These are phyloP conservation scores for Drosophila ohnishii DNA, from an alignment of 1,140 invertebrate genomes.

Conservation along the genomic window DNA sequence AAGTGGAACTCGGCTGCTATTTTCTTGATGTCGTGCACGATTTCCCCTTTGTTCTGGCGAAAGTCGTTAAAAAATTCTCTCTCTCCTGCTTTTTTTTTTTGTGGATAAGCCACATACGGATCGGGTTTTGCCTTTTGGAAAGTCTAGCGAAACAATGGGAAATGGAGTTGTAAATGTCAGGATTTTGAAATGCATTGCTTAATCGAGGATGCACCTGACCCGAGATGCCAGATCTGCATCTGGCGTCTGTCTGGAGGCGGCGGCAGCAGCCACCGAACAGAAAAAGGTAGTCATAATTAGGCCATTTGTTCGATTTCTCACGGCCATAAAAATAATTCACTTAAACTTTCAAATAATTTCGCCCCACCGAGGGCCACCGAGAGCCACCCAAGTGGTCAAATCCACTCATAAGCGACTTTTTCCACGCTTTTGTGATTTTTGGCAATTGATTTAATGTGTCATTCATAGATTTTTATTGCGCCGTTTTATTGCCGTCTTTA, in stretches of 20 bases:
- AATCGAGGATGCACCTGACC: constrained; percentile 66
- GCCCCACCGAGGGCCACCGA: neutral
- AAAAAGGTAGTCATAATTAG: constrained; percentile 54
- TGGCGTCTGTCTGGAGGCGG: constrained; percentile 37
- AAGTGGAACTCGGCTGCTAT: constrained; percentile 77
- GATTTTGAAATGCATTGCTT: constrained; percentile 73
- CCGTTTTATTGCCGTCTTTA: constrained; percentile 83
- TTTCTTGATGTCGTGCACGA: constrained; percentile 57
- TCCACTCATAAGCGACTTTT: constrained; percentile 74
- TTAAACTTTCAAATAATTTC: constrained; percentile 74
- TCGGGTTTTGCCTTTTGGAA: constrained; percentile 28
- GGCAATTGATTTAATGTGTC: constrained; percentile 83
- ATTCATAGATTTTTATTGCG: constrained; percentile 83
- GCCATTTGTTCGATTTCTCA: constrained; percentile 69
- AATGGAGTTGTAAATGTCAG: constrained; percentile 73
- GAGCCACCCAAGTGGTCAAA: constrained; percentile 42
- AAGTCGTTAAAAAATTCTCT: constrained; percentile 72
- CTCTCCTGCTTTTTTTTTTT: constrained; percentile 18
- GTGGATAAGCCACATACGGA: constrained; percentile 55
- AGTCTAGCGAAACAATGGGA: constrained; percentile 52
- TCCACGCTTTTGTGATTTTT: constrained; percentile 79
- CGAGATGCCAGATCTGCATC: constrained; percentile 25
- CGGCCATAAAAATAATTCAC: constrained; percentile 69
- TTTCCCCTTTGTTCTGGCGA: constrained; percentile 74
- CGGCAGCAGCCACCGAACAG: constrained; percentile 10